Evolutionary conservation across 2,797 vertebrate genomes (phyloP), one percentile per base, ranked within the genome.

Genomic region (Nasua narica): DNA sequence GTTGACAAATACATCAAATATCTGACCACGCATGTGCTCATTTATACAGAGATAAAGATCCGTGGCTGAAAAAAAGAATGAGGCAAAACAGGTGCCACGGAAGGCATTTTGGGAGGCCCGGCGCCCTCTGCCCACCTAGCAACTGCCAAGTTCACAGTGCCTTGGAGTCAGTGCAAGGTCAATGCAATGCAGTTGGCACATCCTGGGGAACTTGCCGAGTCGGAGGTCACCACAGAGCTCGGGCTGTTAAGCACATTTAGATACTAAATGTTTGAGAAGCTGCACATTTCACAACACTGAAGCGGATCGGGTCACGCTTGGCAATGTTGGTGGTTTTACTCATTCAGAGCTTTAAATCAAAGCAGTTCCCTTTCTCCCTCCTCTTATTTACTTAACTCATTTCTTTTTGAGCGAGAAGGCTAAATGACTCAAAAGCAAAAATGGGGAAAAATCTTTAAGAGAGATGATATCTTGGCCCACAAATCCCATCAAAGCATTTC

Each of bases 401-500:
- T 96, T 91, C 43, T 67, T 88, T 91, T 95, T 91, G 15, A 90
- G 46, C 88, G 43, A 91, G 87, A 77, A 70, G 52, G 48, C 46
- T 82, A 78, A 65, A 67, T 40, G 62, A 91, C 11, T 74, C 90
- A 67, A 83, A 95, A 87, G 48, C 43, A 56, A 90, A 89, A 65
- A 12, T 62, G 40, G 4, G 11, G 37, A 2, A 5, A 25, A 3
- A 23, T 43, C 37, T 85, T 67, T 56, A 54, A 11, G 37, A 58
- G 35, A 92, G 56, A 81, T 16, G 21, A 37, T 62, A 35, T 60
- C 52, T 62, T 95, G 37, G 7, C 87, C 48, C 70, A 67, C 88
- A 95, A 87, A 67, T 72, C 43, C 67, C 48, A 70, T 89, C 54
- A 40, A 62, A 83, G 60, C 48, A 7, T 50, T 37, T 90, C 82